Conservation (phyloP, 2,797 vertebrate species). For the Coregonus suidteri region DNA sequence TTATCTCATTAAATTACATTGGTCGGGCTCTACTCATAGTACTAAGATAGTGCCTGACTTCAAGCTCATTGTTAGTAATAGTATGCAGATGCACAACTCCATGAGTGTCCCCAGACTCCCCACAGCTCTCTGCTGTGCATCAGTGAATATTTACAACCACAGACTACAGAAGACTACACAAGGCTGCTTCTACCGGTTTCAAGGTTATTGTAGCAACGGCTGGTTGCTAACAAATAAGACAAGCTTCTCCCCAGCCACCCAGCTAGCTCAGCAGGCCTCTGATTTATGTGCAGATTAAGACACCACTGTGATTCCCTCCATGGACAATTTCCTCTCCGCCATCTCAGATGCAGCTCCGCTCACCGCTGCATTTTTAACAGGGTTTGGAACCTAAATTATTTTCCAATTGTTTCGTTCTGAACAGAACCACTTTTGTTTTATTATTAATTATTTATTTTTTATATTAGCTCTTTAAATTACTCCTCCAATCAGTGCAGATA, state of each 20-base stretch:
- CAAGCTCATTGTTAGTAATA: not conserved
- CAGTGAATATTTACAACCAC: conserved; percentile 9
- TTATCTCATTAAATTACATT: too few relatives aligned
- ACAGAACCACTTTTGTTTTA: too few relatives aligned
- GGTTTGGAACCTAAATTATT: conserved; percentile 43
- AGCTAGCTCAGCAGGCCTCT: conserved; percentile 35
- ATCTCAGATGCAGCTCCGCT: not conserved
- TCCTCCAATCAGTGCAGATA: too few relatives aligned
- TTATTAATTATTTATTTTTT: not conserved
- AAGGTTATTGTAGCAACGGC: conserved; percentile 54
- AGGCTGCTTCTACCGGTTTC: conserved; percentile 3
- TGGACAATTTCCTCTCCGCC: not conserved
- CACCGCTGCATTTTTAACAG: not conserved
- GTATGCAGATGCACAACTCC: not conserved
- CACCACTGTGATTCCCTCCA: not conserved
- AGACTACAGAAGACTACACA: not conserved
- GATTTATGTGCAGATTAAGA: conserved; percentile 23
- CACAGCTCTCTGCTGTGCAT: not conserved
- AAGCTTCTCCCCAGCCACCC: conserved; percentile 3
- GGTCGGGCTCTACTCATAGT: too few relatives aligned
- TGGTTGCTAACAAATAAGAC: conserved; percentile 50
- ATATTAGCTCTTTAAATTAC: too few relatives aligned
- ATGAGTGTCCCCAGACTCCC: not conserved
- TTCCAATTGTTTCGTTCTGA: too few relatives aligned
- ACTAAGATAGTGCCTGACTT: not conserved